Conservation (phyloP, 1,140 invertebrate genomes). For the Popillia japonica region DNA sequence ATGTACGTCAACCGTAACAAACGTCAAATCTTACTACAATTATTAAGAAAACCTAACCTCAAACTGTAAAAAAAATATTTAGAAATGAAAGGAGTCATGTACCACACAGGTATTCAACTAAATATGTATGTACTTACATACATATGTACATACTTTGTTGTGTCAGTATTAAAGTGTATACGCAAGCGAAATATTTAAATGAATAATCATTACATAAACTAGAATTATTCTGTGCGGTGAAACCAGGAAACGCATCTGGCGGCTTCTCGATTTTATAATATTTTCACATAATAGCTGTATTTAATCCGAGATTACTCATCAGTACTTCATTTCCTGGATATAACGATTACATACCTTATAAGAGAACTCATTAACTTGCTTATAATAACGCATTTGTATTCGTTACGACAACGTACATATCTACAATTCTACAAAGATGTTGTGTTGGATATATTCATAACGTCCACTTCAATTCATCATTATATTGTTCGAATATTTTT, state of each 20-base stretch:
- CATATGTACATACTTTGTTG: no score
- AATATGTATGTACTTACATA: no score
- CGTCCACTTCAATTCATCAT: neutral
- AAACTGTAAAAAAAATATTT: no score
- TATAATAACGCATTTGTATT: slow-evolving; percentile 11
- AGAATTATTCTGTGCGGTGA: neutral
- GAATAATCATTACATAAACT: slow-evolving; percentile 2
- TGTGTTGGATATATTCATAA: neutral
- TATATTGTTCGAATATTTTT: neutral
- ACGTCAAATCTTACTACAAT: no score
- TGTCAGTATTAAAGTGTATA: no score
- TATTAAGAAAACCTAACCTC: no score
- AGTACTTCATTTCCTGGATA: neutral
- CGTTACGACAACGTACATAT: neutral
- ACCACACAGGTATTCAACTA: no score
- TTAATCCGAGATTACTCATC: slow-evolving; percentile 10
- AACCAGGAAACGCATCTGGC: slow-evolving; percentile 3
- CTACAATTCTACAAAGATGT: neutral
- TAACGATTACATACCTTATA: slow-evolving; percentile 12
- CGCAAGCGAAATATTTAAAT: neutral
- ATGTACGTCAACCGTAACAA: no score
- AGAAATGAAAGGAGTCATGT: no score
- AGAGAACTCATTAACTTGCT: neutral
- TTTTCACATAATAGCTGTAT: slow-evolving; percentile 11
- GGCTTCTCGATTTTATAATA: slow-evolving; percentile 11